These are phyloP conservation scores for Salmo trutta DNA, from an alignment of 2,797 vertebrate species.

Conservation along the genomic window DNA sequence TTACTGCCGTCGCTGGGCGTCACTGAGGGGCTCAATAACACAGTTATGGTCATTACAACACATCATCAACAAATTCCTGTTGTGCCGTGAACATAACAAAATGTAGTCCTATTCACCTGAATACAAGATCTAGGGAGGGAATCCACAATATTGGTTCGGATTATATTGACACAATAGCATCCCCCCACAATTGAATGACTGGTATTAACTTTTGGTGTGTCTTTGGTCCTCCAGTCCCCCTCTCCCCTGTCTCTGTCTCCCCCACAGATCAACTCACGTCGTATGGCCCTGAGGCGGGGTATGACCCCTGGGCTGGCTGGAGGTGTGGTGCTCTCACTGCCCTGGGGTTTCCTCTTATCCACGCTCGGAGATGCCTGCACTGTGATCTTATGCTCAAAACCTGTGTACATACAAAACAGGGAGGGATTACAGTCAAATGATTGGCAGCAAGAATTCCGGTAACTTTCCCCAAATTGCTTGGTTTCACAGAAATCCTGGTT, in stretches of 20 bases:
- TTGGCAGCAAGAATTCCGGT: background rate
- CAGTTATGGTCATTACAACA: no score
- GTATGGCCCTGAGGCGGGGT: slow-evolving; percentile 86
- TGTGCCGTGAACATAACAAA: no score
- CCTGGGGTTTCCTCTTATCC: slow-evolving; percentile 86
- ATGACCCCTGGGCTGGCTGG: slow-evolving; percentile 88
- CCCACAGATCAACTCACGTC: slow-evolving; percentile 74
- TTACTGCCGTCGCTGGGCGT: slow-evolving; percentile 85
- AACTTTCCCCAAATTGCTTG: background rate
- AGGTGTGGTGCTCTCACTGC: slow-evolving; percentile 82
- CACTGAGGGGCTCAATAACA: slow-evolving; percentile 67
- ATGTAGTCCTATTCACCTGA: no score
- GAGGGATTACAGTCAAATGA: background rate
- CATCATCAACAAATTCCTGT: no score
- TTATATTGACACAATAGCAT: no score
- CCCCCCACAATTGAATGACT: no score
- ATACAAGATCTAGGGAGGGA: no score
- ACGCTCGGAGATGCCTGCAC: slow-evolving; percentile 90
- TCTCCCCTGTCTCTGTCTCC: background rate
- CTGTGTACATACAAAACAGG: slow-evolving; percentile 52
- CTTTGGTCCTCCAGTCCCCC: background rate
- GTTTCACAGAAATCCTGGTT: background rate
- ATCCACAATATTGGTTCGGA: no score
- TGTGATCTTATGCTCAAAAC: slow-evolving; percentile 94
- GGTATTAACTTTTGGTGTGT: background rate